Evolutionary conservation across 2,888 invertebrate genomes (phyloP), one percentile per base, ranked within the genome.

Genomic region (Ariolimax columbianus): DNA sequence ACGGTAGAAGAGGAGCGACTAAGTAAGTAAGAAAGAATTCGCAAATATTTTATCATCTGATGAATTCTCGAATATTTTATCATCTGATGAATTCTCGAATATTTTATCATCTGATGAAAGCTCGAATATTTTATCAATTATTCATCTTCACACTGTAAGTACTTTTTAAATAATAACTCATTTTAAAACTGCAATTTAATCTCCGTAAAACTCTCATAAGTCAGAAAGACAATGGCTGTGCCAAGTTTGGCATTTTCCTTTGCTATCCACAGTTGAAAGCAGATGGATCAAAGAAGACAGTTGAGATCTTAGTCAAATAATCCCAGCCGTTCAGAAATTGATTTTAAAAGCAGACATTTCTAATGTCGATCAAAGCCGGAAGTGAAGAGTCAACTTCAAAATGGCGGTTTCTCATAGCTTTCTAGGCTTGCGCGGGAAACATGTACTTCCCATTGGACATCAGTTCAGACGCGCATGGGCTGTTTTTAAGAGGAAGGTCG

Each of bases 361-460:
- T 73, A 63, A 30, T 82, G 73, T 55, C 82, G 30, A 72, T 82
- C 72, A 51, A 59, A 47, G 63, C 82, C 55, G 82, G 82, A 82
- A 82, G 82, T 19, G 26, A 82, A 73, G 55, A 72, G 73, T 73
- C 73, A 72, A 40, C 59, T 82, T 72, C 73, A 73, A 82, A 82
- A 82, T 82, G 72, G 83, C 77, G 47, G 51, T 77, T 68, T 77
- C 43, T 38, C 36, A 23, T 63, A 33, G 47, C 70, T 47, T 75
- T 83, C n/a, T 47, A 3, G 19, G 26, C 30, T 59, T 11, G 36
- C 23, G 14, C 82, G 66, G 83, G 83, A 83, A 83, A 73, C 33
- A 14, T 26, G 19, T 68, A 68, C 77, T 83, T 83, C 47, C 30
- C 26, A 30, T 43, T 6, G 14, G 77, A 83, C 66, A 83, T 66